phyloP scores from a whole-genome alignment of 2,888 invertebrate genomes.

The Sminthurides aquaticus region DNA sequence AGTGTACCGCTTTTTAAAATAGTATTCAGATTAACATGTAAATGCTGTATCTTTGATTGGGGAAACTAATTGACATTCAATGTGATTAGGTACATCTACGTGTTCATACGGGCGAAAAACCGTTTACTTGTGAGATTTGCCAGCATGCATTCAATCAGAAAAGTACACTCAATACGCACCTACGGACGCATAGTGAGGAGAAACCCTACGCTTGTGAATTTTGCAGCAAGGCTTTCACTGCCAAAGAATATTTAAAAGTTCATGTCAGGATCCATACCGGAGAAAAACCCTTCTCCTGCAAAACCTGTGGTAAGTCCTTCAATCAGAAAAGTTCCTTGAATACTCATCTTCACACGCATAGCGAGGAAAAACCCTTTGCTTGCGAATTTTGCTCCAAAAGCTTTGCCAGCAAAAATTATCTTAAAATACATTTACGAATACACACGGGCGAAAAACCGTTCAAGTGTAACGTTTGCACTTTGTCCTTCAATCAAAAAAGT shows the following conservation, averaged over 20 bases:
- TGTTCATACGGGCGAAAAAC: constrained; percentile 23
- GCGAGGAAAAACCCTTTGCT: constrained; percentile 22
- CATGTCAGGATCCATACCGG: constrained; percentile 22
- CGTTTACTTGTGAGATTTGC: constrained; percentile 24
- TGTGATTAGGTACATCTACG: constrained; percentile 20
- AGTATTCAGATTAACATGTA: too few relatives aligned
- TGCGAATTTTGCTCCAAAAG: constrained; percentile 23
- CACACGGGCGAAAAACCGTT: constrained; percentile 24
- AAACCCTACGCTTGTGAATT: constrained; percentile 23
- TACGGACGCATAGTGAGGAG: constrained; percentile 19
- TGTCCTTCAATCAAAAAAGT: constrained; percentile 22
- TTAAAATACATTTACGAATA: constrained; percentile 18
- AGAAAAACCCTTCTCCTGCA: constrained; percentile 21
- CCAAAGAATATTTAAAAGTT: constrained; percentile 23
- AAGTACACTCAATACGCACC: constrained; percentile 20
- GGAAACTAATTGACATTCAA: too few relatives aligned
- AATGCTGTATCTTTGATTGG: too few relatives aligned
- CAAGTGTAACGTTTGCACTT: constrained; percentile 20
- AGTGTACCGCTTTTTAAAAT: not conserved
- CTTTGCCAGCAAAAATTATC: constrained; percentile 23
- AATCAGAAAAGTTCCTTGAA: constrained; percentile 22
- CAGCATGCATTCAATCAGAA: constrained; percentile 24
- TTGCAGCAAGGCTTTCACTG: constrained; percentile 24
- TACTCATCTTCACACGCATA: constrained; percentile 21
- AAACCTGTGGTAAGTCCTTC: constrained; percentile 23